Conservation (phyloP, 2,888 invertebrate species). For the Mythimna impura region DNA sequence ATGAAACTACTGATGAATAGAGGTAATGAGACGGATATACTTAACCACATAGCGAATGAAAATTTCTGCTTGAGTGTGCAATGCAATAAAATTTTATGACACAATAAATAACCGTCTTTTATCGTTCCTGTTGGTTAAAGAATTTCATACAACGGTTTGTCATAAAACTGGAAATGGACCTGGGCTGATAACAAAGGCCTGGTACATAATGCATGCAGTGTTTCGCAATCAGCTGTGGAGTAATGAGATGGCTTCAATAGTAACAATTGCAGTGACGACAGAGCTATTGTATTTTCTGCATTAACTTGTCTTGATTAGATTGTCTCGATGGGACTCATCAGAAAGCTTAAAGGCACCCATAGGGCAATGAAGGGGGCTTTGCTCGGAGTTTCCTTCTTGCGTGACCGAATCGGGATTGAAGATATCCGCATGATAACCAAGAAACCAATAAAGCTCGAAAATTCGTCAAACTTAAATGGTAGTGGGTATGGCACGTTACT, state of each 20-base stretch:
- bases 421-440: no score
- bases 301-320: slow-evolving; percentile 24
- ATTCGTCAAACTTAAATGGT: no score
- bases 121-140: slow-evolving; percentile 52
- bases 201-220: slow-evolving; percentile 78
- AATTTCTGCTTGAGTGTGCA: slow-evolving; percentile 41
- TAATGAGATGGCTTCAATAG: slow-evolving; percentile 80
- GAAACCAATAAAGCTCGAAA: no score
- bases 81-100: slow-evolving; percentile 60
- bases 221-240: slow-evolving; percentile 78
- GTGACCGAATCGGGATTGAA: no score
- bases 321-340: no score
- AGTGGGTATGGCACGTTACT: no score
- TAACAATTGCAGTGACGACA: slow-evolving; percentile 69
- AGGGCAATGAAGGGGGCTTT: no score
- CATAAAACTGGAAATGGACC: slow-evolving; percentile 71
- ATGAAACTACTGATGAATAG: slow-evolving; percentile 23
- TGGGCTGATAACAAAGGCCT: slow-evolving; percentile 72
- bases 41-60: slow-evolving; percentile 41
- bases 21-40: slow-evolving; percentile 20
- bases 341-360: no score
- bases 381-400: no score
- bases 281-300: slow-evolving; percentile 53
- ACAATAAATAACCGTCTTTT: slow-evolving; percentile 55
- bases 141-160: slow-evolving; percentile 56